These are phyloP conservation scores for Mya arenaria DNA, from an alignment of 1,140 invertebrate species.

Conservation along the genomic window DNA sequence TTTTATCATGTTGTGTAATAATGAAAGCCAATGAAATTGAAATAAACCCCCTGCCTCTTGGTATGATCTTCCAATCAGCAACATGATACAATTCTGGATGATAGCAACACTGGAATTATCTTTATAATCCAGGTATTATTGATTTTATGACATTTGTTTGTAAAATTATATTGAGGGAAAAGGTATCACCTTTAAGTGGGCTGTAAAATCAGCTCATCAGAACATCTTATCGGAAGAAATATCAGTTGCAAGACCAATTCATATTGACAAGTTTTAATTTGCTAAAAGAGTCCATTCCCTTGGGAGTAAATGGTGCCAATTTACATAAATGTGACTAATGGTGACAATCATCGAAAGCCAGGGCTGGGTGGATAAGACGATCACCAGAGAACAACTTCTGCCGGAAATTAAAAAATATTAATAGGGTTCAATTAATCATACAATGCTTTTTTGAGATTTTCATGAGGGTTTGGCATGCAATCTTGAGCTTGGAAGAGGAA, in stretches of 20 bases:
- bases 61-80: no score
- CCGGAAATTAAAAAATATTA: conserved; percentile 57
- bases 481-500: no score
- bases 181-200: no score
- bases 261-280: conserved; percentile 47
- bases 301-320: conserved; percentile 22
- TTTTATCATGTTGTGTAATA: no score
- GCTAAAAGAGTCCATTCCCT: conserved; percentile 50
- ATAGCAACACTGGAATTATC: no score
- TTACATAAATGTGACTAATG: conserved; percentile 56
- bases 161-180: no score
- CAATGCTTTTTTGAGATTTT: conserved; percentile 41
- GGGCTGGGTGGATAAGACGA: not conserved
- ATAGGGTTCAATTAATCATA: conserved; percentile 52
- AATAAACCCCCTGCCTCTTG: no score
- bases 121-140: no score
- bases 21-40: no score
- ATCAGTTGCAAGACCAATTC: conserved; percentile 36
- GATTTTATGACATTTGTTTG: no score
- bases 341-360: not conserved
- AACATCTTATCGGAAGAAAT: conserved; percentile 38
- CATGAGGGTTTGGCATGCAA: conserved; percentile 41
- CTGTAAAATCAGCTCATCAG: no score
- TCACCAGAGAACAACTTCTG: not conserved
- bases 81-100: no score